Evolutionary conservation across 2,888 invertebrate species (phyloP), one percentile per base, ranked within the genome.

Genomic region (Scrobipalpa atriplicella): DNA sequence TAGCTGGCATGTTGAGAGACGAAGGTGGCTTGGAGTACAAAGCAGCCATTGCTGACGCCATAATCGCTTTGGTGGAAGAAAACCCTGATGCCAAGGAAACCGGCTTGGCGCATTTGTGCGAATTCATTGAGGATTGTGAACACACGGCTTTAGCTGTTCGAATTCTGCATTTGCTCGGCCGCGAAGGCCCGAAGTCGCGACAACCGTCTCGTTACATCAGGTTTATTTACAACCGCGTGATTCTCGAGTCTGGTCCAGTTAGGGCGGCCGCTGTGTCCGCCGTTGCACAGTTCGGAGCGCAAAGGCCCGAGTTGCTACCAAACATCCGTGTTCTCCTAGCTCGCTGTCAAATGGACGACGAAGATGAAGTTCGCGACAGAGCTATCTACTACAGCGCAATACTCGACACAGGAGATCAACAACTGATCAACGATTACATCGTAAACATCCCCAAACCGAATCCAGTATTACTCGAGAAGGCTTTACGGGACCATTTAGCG

Each of bases 111-210:
- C 99, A 99, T 89, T 93, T 99, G 2, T 99, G 99, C 81, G 99
- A 99, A 87, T 99, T 99, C 79, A 99, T 99, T 74, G 99, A 99
- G 83, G 99, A 99, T 87, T 99, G 99, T 82, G 99, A 99, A 80
- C 99, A 99, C 84, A 97, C 98, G 0, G 97, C 98, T 66, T 94
- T 99, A 73, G 99, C 99, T 2, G 99, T 99, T 0, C 94, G 98
- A 38, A 99, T 99, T 74, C 93, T 99, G 52, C 98, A 99, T 93
- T 93, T 99, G 66, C 92, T 99, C 0, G 99, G 99, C 0, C 96
- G 98, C 69, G 99, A 99, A 90, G 99, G 99, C 0, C 99, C 99
- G 0, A 96, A 97, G 73, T 98, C 99, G 0, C 97, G 97, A 75
- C 97, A 97, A 72, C 99, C 99, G 0, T 97, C 98, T 0, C 93